phyloP scores from a whole-genome alignment of 2,797 vertebrate species.

The Rhinichthys osculus region DNA sequence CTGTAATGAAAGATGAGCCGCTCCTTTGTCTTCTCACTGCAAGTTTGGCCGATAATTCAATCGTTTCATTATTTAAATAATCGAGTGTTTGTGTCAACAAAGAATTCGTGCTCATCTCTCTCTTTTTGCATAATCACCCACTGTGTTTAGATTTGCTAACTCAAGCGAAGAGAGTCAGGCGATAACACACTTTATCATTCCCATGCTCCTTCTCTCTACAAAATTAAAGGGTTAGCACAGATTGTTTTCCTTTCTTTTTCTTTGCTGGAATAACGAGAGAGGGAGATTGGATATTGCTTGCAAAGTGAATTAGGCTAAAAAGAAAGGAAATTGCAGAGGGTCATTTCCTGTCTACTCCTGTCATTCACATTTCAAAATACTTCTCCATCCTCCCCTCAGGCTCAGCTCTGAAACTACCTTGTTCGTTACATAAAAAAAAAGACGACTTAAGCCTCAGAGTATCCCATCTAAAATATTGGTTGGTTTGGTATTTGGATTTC shows the following conservation, averaged over 20 bases:
- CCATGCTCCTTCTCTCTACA: background rate
- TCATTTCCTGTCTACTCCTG: background rate
- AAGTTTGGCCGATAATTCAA: slow-evolving; percentile 65
- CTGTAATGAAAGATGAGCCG: slow-evolving; percentile 67
- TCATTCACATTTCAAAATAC: slow-evolving; percentile 33
- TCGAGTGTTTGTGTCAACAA: slow-evolving; percentile 69
- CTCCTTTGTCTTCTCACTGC: slow-evolving; percentile 58
- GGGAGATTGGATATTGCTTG: slow-evolving; percentile 10
- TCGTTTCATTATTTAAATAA: slow-evolving; percentile 73
- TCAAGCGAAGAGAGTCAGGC: slow-evolving; percentile 38
- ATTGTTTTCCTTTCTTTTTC: background rate
- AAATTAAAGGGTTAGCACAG: slow-evolving; percentile 11
- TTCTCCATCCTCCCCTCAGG: slow-evolving; percentile 11
- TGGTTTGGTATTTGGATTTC: background rate
- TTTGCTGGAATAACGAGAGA: background rate
- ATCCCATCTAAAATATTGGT: slow-evolving; percentile 12
- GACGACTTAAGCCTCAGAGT: slow-evolving; percentile 30
- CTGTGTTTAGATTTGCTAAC: slow-evolving; percentile 57
- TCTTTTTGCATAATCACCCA: slow-evolving; percentile 52
- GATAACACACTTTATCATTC: slow-evolving; percentile 37
- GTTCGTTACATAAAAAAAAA: background rate
- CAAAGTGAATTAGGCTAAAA: slow-evolving; percentile 41
- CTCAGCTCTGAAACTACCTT: slow-evolving; percentile 17
- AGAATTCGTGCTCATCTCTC: slow-evolving; percentile 62
- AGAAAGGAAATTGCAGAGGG: slow-evolving; percentile 4